These are phyloP conservation scores for Callyntrura sp. DNA, from an alignment of 2,888 invertebrate species.

Conservation along the genomic window DNA sequence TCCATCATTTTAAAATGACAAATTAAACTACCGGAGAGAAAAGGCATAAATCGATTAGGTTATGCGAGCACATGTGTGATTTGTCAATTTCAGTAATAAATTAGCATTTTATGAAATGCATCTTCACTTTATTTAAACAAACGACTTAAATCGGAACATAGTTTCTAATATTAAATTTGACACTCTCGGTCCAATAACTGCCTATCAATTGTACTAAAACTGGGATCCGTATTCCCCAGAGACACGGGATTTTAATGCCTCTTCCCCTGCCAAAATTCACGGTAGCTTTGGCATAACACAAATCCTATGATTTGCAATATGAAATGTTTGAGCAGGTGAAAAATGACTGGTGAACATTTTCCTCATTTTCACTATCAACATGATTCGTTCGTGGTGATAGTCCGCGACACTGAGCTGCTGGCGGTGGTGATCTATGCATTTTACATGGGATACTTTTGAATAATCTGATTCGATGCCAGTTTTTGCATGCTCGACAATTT, in stretches of 20 bases:
- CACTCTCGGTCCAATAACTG: background rate
- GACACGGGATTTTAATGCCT: background rate
- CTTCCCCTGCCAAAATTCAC: slow-evolving; percentile 22
- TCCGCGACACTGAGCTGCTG: background rate
- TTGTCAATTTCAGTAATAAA: slow-evolving; percentile 11
- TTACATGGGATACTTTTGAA: slow-evolving; percentile 40
- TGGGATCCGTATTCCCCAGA: background rate
- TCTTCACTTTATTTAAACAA: slow-evolving; percentile 17
- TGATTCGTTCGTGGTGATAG: slow-evolving; percentile 25
- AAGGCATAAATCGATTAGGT: background rate
- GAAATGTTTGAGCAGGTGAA: slow-evolving; percentile 65
- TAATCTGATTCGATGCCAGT: slow-evolving; percentile 70
- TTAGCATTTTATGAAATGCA: slow-evolving; percentile 33
- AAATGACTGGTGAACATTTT: slow-evolving; percentile 39
- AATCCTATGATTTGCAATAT: slow-evolving; percentile 22
- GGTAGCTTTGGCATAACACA: slow-evolving; percentile 4
- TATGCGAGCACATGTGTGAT: background rate
- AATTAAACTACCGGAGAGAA: slow-evolving; percentile 3
- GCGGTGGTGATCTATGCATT: background rate
- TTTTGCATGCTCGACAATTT: slow-evolving; percentile 57
- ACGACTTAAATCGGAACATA: background rate
- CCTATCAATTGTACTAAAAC: background rate
- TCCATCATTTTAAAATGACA: background rate
- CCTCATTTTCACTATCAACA: slow-evolving; percentile 48
- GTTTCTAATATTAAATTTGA: background rate